Base-by-base conservation (phyloP, 1,140 invertebrate species). In the Drosophila navojoa region DNA sequence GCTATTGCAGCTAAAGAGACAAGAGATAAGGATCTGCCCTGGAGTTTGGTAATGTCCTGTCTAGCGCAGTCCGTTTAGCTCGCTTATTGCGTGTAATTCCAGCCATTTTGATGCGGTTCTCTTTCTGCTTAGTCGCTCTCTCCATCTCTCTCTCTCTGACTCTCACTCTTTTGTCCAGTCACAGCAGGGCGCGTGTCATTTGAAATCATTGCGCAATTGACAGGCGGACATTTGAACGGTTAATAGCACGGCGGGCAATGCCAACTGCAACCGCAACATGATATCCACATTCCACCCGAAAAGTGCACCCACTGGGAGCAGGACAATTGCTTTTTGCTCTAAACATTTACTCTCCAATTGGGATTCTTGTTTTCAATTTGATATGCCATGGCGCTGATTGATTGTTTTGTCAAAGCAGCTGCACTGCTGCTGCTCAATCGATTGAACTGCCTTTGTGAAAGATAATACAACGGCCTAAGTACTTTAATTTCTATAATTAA, bases 201-300 rank as follows among this genome's bases (percentile, higher is more conserved):
- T 35, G 78, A 78, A 61, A 73, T 76, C 81, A 78, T 78, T 86
- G 82, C 66, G 63, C 78, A 85, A 78, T 85, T 85, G 81, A 81
- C 82, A 85, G 78, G 75, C 71, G 67, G 67, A 77, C 81, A 71
- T 66, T 71, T 55, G 70, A 53, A 63, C 63, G 55, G 67, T 55
- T 71, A 81, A 67, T 71, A 60, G 82, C 50, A 70, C 44, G 50
- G 38, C 54, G 49, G 58, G 49, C 62, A 57, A 7, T 71, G 27
- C 44, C 63, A 61, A 64, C 58, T 52, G 59, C 75, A 67, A 57
- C 50, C 22, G 59, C 44, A 49, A 58, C 53, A 58, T 58, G 25
- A 32, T 44, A 35, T 45, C 38, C 25, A 38, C 40, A 40, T 38
- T 29, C 53, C 35, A 10, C 42, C 15, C 32, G 2, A 55, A 32